phyloP scores from a whole-genome alignment of 2,113 vertebrate genomes.

The Planiliza haematocheilus region DNA sequence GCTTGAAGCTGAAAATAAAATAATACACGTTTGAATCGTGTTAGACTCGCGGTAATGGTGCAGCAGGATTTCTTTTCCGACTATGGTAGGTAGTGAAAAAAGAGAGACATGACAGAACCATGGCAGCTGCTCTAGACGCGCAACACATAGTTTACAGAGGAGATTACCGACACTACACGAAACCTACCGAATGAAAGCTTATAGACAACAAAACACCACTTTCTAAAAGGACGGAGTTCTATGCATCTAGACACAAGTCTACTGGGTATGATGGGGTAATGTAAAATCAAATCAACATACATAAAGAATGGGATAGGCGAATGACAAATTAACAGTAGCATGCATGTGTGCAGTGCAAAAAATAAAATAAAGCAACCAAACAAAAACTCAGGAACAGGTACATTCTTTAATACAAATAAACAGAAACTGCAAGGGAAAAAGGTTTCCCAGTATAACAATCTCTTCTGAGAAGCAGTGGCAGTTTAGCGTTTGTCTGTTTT shows the following conservation, averaged over 20 bases:
- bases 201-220: slow-evolving; percentile 53
- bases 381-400: slow-evolving; percentile 48
- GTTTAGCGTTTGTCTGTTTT: slow-evolving; percentile 31
- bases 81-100: slow-evolving; percentile 70
- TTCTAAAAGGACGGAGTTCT: slow-evolving; percentile 41
- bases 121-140: slow-evolving; percentile 63
- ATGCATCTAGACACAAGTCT: slow-evolving; percentile 59
- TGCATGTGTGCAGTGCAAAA: slow-evolving; percentile 74
- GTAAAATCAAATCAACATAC: slow-evolving; percentile 28
- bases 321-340: slow-evolving; percentile 62
- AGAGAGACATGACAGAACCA: slow-evolving; percentile 79
- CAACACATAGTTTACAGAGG: slow-evolving; percentile 65
- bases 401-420: slow-evolving; percentile 55
- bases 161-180: slow-evolving; percentile 68
- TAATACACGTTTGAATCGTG: slow-evolving; percentile 26
- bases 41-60: slow-evolving; percentile 33
- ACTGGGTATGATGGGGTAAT: slow-evolving; percentile 55
- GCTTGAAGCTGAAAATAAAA: slow-evolving; percentile 43
- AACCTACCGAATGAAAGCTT: slow-evolving; percentile 66
- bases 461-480: slow-evolving; percentile 64
- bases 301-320: slow-evolving; percentile 36
- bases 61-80: slow-evolving; percentile 41
- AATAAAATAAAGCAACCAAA: slow-evolving; percentile 4
- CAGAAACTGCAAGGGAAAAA: slow-evolving; percentile 44
- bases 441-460: slow-evolving; percentile 34